These are phyloP conservation scores for Lithophane leautieri DNA, from an alignment of 2,888 invertebrate genomes.

Conservation along the genomic window DNA sequence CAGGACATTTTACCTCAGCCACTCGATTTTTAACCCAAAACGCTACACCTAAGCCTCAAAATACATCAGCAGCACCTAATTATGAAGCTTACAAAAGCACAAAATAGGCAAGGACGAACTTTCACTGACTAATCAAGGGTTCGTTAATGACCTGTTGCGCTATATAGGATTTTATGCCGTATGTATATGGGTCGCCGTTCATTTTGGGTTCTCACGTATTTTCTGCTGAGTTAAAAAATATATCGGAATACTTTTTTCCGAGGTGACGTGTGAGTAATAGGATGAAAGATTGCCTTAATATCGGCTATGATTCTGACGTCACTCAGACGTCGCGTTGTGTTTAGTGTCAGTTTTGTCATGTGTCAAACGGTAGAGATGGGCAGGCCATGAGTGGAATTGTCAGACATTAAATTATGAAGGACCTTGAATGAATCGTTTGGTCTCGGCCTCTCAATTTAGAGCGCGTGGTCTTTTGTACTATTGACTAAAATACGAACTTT, in stretches of 20 bases:
- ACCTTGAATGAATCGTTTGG: constrained; percentile 40
- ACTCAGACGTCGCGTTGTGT: constrained; percentile 48
- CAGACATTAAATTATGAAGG: constrained; percentile 47
- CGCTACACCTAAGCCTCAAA: constrained; percentile 28
- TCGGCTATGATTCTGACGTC: constrained; percentile 55
- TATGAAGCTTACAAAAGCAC: constrained; percentile 74
- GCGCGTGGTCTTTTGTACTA: constrained; percentile 17
- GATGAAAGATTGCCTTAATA: constrained; percentile 61
- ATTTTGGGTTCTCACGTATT: constrained; percentile 24
- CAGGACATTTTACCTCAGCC: constrained; percentile 39
- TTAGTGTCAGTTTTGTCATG: constrained; percentile 56
- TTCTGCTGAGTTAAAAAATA: constrained; percentile 31
- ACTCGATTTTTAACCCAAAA: constrained; percentile 47
- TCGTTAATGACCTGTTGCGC: constrained; percentile 70
- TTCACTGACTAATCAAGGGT: constrained; percentile 78
- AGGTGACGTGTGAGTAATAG: constrained; percentile 41
- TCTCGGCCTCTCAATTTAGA: constrained; percentile 39
- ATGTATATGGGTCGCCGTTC: constrained; percentile 40
- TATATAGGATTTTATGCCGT: constrained; percentile 45
- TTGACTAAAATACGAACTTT: constrained; percentile 30
- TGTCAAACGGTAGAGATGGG: constrained; percentile 58
- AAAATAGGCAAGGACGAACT: constrained; percentile 75
- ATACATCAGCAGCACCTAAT: constrained; percentile 54
- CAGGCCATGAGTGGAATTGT: constrained; percentile 30
- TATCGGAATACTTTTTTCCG: constrained; percentile 37